Evolutionary conservation across 2,113 vertebrate genomes (phyloP), one percentile per base, ranked within the genome.

Genomic region (Panthera uncia): DNA sequence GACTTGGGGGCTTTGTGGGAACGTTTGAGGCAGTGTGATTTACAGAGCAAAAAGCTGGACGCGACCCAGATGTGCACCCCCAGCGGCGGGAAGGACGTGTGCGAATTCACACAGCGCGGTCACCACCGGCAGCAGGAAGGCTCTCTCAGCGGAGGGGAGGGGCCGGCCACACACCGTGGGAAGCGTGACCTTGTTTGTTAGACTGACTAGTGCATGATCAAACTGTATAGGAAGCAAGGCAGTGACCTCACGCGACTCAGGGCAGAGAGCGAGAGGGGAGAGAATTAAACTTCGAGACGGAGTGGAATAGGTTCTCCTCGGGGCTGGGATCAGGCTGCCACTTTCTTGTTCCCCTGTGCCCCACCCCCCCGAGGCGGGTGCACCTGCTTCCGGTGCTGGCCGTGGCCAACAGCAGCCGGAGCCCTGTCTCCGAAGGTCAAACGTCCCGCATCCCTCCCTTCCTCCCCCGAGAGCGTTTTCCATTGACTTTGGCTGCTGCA

Each of bases 131-230:
- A 1, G 33, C 23, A 11, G 78, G 86, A 55, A 33, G 93, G 38
- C 41, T 18, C 27, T 29, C 12, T 21, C 3, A 3, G 29, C 19
- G 2, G 83, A 7, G 36, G 18, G 48, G 41, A 21, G n/a, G 1
- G 14, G 5, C 3, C 0, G 2, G 63, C 19, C 50, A n/a, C 2
- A 23, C 25, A 27, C 48, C 19, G 0, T 1, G 7, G 27, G 33
- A 16, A 33, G 50, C 2, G 3, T 4, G 2, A 41, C 57, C 45
- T 48, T 14, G 7, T 61, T 48, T 33, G 27, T 36, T 45, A 65
- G 10, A 55, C 7, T 27, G 25, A 13, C 13, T 27, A 25, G 14
- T 41, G 1, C 5, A 2, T 27, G 21, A 25, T 41, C 23, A 5
- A 3, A 74, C 21, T 41, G 7, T 38, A 1, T 14, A 45, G 71